Base-by-base conservation (phyloP, 2,113 vertebrate genomes). In the Cervus canadensis region DNA sequence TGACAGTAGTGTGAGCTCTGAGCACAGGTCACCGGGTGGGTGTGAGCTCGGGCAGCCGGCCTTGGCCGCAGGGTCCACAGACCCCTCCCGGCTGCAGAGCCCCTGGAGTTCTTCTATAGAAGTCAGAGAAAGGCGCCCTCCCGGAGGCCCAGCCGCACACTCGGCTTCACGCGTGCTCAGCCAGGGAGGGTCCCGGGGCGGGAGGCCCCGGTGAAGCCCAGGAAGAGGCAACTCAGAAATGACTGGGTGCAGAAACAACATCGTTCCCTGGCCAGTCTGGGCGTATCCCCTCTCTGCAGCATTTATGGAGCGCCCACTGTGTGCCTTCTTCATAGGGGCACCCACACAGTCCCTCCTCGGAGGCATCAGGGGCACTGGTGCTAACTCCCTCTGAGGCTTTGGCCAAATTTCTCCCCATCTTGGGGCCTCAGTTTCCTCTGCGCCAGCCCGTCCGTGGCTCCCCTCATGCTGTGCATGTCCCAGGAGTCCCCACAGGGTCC, bases 101-200 rank as follows among this genome's bases (percentile, higher is more conserved):
- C 13, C 79, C 76, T 14, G 0, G 2, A 1, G 21, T 2, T 14
- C 76, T 3, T 10, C 57, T 3, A 6, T 19, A 62, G n/a, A 48
- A n/a, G 43, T 14, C 4, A 36, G 50, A 57, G 76, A 33, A 57
- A 81, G 36, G 19, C 5, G 1, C 62, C 43, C 11, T 3, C 15
- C 6, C 0, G 0, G 87, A 12, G 26, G 60, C 16, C 7, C 89
- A 43, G 17, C 67, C 17, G 2, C 26, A 16, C 3, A 1, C 84
- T 40, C 14, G 17, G 15, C 71, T 43, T 36, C 36, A 76, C 1
- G 3, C 3, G 1, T 1, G 12, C 2, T 43, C 17, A 48, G 45
- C 78, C 23, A 5, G 10, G 50, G n/a, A 48, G 30, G 74, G 36
- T 54, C 71, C 1, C 21, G 0, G 2, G 48, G 76, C 26, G 17